phyloP scores from a whole-genome alignment of 2,797 vertebrate species.

The Rhadinocentrus ornatus region DNA sequence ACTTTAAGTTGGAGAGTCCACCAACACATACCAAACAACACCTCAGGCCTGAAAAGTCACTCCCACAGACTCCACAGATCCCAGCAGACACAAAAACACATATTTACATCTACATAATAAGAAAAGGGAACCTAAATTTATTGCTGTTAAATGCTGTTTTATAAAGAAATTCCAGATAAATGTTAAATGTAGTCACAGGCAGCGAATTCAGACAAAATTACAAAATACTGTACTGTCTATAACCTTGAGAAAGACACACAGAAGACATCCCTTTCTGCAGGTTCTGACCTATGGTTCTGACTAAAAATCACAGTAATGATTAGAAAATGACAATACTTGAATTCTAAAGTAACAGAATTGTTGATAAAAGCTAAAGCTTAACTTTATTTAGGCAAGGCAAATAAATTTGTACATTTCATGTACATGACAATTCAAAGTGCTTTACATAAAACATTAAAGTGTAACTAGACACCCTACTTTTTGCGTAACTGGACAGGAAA shows the following conservation, averaged over 20 bases:
- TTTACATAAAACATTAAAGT: too few relatives aligned
- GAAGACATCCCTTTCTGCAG: not conserved
- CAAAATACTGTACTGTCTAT: not conserved
- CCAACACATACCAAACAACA: conserved; percentile 56
- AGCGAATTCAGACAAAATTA: not conserved
- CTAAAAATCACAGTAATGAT: too few relatives aligned
- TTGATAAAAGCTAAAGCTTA: too few relatives aligned
- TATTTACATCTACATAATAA: conserved; percentile 9
- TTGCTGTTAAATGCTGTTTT: conserved; percentile 17
- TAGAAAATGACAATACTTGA: too few relatives aligned
- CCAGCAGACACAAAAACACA: conserved; percentile 10
- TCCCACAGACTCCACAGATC: conserved; percentile 36
- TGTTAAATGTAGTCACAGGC: not conserved
- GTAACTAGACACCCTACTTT: too few relatives aligned
- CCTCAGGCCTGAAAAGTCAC: conserved; percentile 47
- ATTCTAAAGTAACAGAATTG: too few relatives aligned
- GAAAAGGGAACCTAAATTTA: not conserved
- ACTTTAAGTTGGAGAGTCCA: conserved; percentile 45
- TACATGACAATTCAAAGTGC: too few relatives aligned
- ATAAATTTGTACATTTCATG: too few relatives aligned
- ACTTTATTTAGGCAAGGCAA: too few relatives aligned
- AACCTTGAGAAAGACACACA: not conserved
- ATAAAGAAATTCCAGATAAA: not conserved
- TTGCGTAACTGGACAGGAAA: not conserved
- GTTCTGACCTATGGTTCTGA: not conserved